Conservation (phyloP, 2,888 invertebrate species). For the Drosophila suboccidentalis region DNA sequence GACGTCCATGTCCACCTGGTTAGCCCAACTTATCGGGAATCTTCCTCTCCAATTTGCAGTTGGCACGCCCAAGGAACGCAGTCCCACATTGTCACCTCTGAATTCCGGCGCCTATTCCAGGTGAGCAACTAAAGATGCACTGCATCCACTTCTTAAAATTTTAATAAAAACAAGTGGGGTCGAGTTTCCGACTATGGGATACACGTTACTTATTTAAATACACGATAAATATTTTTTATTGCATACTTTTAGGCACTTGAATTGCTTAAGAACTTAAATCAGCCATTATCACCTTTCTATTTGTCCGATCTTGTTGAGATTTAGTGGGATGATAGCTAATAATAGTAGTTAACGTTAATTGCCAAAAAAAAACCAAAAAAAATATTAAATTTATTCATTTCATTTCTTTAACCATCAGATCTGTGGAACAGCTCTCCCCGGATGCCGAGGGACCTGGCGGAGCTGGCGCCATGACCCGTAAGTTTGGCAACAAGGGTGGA, state of each 20-base stretch:
- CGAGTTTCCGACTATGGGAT: too few relatives aligned
- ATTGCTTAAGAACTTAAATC: too few relatives aligned
- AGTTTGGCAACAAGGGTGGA: slow-evolving; percentile 83
- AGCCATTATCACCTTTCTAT: too few relatives aligned
- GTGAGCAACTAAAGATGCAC: slow-evolving; percentile 73
- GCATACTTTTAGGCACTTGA: too few relatives aligned
- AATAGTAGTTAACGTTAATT: too few relatives aligned
- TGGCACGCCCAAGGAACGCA: slow-evolving; percentile 93
- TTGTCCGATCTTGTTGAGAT: too few relatives aligned
- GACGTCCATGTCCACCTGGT: background rate
- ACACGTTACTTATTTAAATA: too few relatives aligned
- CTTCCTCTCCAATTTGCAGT: slow-evolving; percentile 85
- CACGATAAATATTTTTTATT: too few relatives aligned
- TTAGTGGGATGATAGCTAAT: too few relatives aligned
- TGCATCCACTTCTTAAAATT: background rate
- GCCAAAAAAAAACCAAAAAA: background rate
- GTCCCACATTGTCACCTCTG: slow-evolving; percentile 93
- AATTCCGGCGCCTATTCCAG: slow-evolving; percentile 92
- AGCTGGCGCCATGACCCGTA: slow-evolving; percentile 86
- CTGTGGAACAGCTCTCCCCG: slow-evolving; percentile 92
- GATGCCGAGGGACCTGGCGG: slow-evolving; percentile 89
- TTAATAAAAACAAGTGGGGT: too few relatives aligned
- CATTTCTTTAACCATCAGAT: slow-evolving; percentile 73
- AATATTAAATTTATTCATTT: background rate
- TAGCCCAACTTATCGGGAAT: background rate